Evolutionary conservation across 1,140 invertebrate species (phyloP), one percentile per base, ranked within the genome.

Genomic region (Ruditapes philippinarum): DNA sequence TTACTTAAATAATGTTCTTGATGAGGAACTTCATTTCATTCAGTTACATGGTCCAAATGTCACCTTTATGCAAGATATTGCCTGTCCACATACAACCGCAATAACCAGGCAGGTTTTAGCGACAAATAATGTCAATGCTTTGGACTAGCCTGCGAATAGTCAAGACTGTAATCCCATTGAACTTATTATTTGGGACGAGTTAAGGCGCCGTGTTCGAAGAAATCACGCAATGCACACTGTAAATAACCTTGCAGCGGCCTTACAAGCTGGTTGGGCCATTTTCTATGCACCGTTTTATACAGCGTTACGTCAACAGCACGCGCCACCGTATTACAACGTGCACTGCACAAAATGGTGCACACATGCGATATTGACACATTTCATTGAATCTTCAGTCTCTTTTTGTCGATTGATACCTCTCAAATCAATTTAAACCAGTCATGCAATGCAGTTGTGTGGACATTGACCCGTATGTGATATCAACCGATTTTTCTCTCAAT

Each of bases 101-200:
- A 17, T 17, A 73, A 73, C 68, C 22, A 1, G 68, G 12, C 22
- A 31, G 25, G 28, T 65, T 65, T 65, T n/a, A n/a, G n/a, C n/a
- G n/a, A 31, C 36, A 9, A 73, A 73, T 73, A 73, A 73, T n/a
- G 38, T 73, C 68, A 73, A 40, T 73, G 68, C 40, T 12, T 73
- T 73, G 22, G 33, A 73, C 36, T 73, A 45, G n/a, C 73, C n/a
- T 76, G 73, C 42, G 36, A 73, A 73, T 73, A 73, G 28, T 68
- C 68, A 12, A 19, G 42, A 76, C 73, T 49, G 49, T 1, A 25
- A 76, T 1, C 73, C 73, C 7, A 76, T 49, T 25, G 42, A 76
- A 19, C 73, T 28, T 28, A 31, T n/a, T n/a, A 76, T 49, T 0
- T 76, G 25, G 73, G 40, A 76, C 28, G 9, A 49, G 73, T 49